Base-by-base conservation (phyloP, 53 echinoderm and acorn worm genomes). In the Henricia sp. region DNA sequence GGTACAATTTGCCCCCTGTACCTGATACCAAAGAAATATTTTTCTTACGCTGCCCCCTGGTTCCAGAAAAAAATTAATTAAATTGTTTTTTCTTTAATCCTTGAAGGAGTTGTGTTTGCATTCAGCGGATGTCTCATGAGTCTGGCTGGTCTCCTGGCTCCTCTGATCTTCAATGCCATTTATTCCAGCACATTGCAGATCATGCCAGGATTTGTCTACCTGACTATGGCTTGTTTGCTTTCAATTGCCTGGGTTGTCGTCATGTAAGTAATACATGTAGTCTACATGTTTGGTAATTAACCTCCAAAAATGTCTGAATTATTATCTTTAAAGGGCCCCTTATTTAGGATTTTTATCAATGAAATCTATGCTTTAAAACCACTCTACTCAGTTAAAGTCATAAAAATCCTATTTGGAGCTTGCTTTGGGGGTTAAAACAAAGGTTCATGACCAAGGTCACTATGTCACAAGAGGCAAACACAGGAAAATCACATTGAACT, bases 81-180 rank as follows among this genome's bases (percentile, higher is more conserved):
- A n/a, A n/a, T n/a, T n/a, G n/a, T n/a, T n/a, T n/a, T n/a, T n/a
- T n/a, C n/a, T n/a, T n/a, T n/a, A 23, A 37, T 56, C 17, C 6
- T 24, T 19, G 35, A 37, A 92, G 89, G 92, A 19, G 71, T 92
- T 2, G 50, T 92, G 53, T 92, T 92, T 34, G 92, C 92, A 4
- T 70, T 83, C 68, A 92, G 85, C 67, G 89, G 88, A 1, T 92
- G 92, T 37, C 52, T 89, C 3, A 77, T 77, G 50, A 89, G 92
- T 54, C 1, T 89, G 21, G 55, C 77, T 32, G 41, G 72, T 0
- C 65, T 85, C 29, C 35, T 78, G 8, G 77, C 88, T 10, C 66
- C 88, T 0, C 58, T 88, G 11, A 78, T 57, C 48, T 55, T 89
- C 11, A 89, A 92, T 50, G 85, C 73, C 64, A 77, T 92, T 14